These are phyloP conservation scores for Melanchra persicariae DNA, from an alignment of 2,888 invertebrate species.

Conservation along the genomic window DNA sequence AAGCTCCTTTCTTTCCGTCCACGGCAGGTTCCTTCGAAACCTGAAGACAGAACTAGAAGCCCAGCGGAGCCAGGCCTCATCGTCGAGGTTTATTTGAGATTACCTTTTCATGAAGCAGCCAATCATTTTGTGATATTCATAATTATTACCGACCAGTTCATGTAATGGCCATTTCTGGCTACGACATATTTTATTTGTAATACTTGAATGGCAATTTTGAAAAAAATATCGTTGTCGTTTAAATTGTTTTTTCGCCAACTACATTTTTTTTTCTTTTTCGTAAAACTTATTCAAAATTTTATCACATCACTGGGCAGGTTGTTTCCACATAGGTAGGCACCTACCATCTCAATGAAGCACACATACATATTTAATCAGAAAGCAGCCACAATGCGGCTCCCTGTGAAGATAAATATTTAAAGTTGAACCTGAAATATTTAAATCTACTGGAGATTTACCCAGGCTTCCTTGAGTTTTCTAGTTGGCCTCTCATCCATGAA, in stretches of 20 bases:
- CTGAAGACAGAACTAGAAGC: too few relatives aligned
- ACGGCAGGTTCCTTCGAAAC: too few relatives aligned
- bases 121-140: too few relatives aligned
- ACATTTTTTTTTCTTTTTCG: not conserved
- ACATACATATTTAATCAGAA: slow-evolving; percentile 55
- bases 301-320: slow-evolving; percentile 23
- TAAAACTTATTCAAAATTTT: slow-evolving; percentile 4
- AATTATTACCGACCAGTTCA: too few relatives aligned
- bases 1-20: too few relatives aligned
- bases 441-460: slow-evolving; percentile 56
- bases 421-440: slow-evolving; percentile 65
- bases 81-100: too few relatives aligned
- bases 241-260: not conserved
- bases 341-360: slow-evolving; percentile 57
- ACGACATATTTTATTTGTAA: too few relatives aligned
- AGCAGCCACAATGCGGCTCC: slow-evolving; percentile 50
- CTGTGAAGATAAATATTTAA: slow-evolving; percentile 61
- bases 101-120: too few relatives aligned
- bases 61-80: too few relatives aligned
- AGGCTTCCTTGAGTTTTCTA: slow-evolving; percentile 60
- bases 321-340: slow-evolving; percentile 23
- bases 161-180: too few relatives aligned
- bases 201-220: too few relatives aligned
- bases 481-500: slow-evolving; percentile 72
- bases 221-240: not conserved